Evolutionary conservation across 2,797 vertebrate species (phyloP).

Genomic region (Salarias fasciatus): DNA sequence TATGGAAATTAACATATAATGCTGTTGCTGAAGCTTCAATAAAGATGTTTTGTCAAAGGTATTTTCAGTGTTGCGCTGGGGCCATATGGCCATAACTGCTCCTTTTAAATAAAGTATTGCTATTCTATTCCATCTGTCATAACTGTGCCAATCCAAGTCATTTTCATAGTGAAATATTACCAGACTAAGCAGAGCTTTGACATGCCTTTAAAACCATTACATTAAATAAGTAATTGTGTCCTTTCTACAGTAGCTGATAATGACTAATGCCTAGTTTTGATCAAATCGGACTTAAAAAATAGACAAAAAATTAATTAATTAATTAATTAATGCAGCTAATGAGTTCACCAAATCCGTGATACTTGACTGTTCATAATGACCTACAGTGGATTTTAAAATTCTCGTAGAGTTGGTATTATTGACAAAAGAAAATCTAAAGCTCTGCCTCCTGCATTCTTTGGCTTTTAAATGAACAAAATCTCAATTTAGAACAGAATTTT

Average conservation of each 20-base stretch:
- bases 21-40: not conserved
- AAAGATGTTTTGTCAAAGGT: conserved; percentile 2
- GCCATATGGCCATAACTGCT: too few relatives aligned
- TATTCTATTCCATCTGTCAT: not conserved
- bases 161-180: conserved; percentile 12
- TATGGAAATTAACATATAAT: conserved; percentile 2
- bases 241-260: not conserved
- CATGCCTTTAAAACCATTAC: too few relatives aligned
- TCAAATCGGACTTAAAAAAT: too few relatives aligned
- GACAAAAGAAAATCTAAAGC: too few relatives aligned
- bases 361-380: conserved; percentile 4
- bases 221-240: too few relatives aligned
- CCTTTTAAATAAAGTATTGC: too few relatives aligned
- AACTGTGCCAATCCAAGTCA: conserved; percentile 4
- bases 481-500: conserved; percentile 23
- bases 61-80: not conserved
- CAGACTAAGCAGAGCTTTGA: not conserved
- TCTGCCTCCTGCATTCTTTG: not conserved
- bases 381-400: conserved; percentile 19
- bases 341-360: conserved; percentile 9
- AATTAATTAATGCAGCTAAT: too few relatives aligned
- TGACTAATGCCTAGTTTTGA: too few relatives aligned
- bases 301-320: too few relatives aligned
- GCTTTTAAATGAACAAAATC: conserved; percentile 8
- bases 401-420: too few relatives aligned